A percentile compares a stretch with the other conserved stretches of the same genome.
Evolutionary conservation across 2,113 vertebrate species (phyloP).

Genomic region (Rhinolophus sinicus): DNA sequence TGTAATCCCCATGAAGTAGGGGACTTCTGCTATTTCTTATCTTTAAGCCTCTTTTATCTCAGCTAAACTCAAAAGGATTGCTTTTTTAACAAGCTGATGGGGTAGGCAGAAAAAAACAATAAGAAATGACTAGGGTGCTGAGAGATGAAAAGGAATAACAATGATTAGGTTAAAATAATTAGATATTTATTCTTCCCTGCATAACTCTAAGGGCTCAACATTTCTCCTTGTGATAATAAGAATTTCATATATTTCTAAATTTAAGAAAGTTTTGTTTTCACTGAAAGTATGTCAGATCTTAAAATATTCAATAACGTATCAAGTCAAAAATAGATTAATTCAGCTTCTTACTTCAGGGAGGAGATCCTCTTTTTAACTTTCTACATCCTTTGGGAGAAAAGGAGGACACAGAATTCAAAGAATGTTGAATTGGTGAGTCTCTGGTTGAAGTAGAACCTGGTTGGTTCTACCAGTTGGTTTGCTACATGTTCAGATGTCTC

Average conservation of each 20-base stretch:
- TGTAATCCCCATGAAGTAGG: slow-evolving; percentile 69
- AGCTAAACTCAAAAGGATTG: slow-evolving; percentile 56
- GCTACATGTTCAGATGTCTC: background rate
- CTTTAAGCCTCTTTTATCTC: slow-evolving; percentile 72
- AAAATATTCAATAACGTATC: slow-evolving; percentile 62
- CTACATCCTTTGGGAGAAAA: background rate
- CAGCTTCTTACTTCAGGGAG: background rate
- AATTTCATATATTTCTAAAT: slow-evolving; percentile 65
- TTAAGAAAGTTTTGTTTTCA: slow-evolving; percentile 47
- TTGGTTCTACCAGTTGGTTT: background rate
- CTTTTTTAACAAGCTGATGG: slow-evolving; percentile 55
- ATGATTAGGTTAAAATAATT: slow-evolving; percentile 75
- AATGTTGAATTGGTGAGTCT: background rate
- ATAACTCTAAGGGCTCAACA: slow-evolving; percentile 61
- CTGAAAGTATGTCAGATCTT: slow-evolving; percentile 23
- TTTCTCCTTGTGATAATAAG: slow-evolving; percentile 48
- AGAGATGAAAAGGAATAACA: slow-evolving; percentile 61
- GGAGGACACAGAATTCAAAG: background rate
- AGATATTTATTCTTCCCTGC: slow-evolving; percentile 66
- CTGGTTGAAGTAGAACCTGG: background rate
- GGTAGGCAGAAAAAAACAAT: slow-evolving; percentile 7
- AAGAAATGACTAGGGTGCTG: slow-evolving; percentile 42
- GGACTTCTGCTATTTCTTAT: slow-evolving; percentile 70
- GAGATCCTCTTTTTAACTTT: slow-evolving; percentile 22
- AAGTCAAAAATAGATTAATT: slow-evolving; percentile 60